Conservation (phyloP, 2,113 vertebrate species). For the Centropus unirufus region DNA sequence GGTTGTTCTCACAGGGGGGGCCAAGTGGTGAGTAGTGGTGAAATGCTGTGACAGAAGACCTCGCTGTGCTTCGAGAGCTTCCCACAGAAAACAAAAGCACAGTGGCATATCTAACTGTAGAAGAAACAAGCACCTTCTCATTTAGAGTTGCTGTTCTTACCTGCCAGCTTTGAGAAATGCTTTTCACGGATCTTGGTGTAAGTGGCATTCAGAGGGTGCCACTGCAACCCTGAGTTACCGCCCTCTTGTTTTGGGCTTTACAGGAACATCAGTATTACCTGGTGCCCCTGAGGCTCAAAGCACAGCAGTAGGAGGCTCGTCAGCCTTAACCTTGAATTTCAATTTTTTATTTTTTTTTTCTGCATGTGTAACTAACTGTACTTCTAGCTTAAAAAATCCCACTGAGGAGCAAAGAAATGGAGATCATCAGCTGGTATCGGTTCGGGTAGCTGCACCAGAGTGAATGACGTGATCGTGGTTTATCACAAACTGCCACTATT, state of each 20-base stretch:
- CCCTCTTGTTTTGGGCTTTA: background rate
- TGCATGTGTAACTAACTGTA: background rate
- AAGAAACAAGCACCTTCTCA: background rate
- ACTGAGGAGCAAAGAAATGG: background rate
- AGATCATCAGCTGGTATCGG: rapidly evolving
- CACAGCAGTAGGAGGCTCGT: rapidly evolving
- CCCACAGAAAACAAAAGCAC: background rate
- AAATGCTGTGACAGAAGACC: background rate
- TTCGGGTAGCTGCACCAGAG: background rate
- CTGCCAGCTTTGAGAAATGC: background rate
- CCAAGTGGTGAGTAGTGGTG: background rate
- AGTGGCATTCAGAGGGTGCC: background rate
- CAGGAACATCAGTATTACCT: background rate
- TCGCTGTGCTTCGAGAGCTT: background rate
- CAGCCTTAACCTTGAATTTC: background rate
- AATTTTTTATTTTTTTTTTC: too few relatives aligned
- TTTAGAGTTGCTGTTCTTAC: background rate
- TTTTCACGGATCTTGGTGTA: background rate
- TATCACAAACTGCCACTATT: background rate
- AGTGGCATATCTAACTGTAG: background rate
- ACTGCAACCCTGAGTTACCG: background rate
- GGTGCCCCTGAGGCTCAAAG: background rate
- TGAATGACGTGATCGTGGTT: background rate
- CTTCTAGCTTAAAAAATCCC: background rate
- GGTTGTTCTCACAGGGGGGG: background rate